phyloP scores from a whole-genome alignment of 2,797 vertebrate genomes.

The Saguinus oedipus region DNA sequence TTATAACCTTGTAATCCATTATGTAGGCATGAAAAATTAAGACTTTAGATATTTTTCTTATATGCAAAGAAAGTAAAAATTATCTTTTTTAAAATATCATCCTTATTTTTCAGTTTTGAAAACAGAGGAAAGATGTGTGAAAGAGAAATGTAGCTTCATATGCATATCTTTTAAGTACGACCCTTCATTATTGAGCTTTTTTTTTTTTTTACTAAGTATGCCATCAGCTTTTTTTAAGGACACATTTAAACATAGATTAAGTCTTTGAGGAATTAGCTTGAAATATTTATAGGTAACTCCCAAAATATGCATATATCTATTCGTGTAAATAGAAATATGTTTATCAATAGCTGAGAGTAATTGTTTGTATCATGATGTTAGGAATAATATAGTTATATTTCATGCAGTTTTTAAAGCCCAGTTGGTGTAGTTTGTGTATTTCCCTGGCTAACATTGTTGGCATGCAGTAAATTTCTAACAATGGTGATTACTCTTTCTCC shows the following conservation, averaged over 20 bases:
- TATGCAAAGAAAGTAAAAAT: slow-evolving; percentile 58
- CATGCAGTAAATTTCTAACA: slow-evolving; percentile 44
- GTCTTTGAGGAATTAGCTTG: background rate
- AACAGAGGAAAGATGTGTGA: slow-evolving; percentile 17
- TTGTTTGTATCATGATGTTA: background rate
- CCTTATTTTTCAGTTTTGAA: slow-evolving; percentile 65
- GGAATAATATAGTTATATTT: slow-evolving; percentile 31
- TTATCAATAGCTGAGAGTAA: slow-evolving; percentile 46
- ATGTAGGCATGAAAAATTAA: slow-evolving; percentile 52
- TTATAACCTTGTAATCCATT: slow-evolving; percentile 60
- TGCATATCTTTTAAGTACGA: slow-evolving; percentile 26
- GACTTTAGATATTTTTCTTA: slow-evolving; percentile 57
- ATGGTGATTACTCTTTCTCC: slow-evolving; percentile 4
- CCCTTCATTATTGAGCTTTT: background rate
- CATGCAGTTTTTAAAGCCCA: background rate
- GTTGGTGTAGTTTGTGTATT: background rate
- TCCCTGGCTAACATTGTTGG: slow-evolving; percentile 30
- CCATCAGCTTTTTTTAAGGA: background rate
- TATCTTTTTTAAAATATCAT: slow-evolving; percentile 63
- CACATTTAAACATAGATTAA: slow-evolving; percentile 49
- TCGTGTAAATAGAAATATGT: background rate
- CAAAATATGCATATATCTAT: background rate
- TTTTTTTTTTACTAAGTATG: background rate
- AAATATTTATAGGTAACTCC: slow-evolving; percentile 61
- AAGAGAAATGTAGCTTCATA: slow-evolving; percentile 19